Conservation (phyloP, 1,140 invertebrate genomes). For the Schlechtendalia chinensis region DNA sequence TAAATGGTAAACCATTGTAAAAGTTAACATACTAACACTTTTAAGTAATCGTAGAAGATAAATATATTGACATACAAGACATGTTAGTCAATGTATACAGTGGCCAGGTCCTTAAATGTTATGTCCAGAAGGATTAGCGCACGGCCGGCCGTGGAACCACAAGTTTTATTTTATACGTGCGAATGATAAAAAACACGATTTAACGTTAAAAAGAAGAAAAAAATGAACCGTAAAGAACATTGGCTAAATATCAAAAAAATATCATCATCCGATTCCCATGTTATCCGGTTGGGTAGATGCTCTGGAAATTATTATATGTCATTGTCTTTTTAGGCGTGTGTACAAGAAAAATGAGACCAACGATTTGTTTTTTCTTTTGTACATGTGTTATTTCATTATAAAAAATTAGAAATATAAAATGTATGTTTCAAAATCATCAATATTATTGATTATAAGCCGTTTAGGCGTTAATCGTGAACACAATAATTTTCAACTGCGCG, state of each 20-base stretch:
- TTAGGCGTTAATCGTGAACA: conserved; percentile 32
- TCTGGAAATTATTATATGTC: not conserved
- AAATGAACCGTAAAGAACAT: too few relatives aligned
- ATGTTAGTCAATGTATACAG: not conserved
- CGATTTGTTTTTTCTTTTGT: not conserved
- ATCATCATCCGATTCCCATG: not conserved
- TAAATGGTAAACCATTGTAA: not conserved
- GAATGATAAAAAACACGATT: too few relatives aligned
- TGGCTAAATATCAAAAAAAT: not conserved
- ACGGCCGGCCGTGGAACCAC: not conserved
- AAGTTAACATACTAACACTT: not conserved
- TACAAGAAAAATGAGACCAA: conserved; percentile 42
- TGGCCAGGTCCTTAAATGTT: not conserved
- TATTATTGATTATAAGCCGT: conserved; percentile 12
- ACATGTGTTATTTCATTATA: not conserved
- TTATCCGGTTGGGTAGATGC: not conserved
- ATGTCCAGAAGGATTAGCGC: not conserved
- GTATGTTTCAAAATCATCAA: conserved; percentile 19
- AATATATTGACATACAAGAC: conserved; percentile 17
- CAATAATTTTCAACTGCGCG: conserved; percentile 2
- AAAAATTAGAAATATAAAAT: not conserved
- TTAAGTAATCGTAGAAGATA: conserved; percentile 4
- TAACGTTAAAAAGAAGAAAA: too few relatives aligned
- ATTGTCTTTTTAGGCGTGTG: not conserved
- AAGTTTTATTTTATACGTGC: not conserved